Evolutionary conservation across 2,113 vertebrate genomes (phyloP).

Genomic region (Hydrolagus affinis): DNA sequence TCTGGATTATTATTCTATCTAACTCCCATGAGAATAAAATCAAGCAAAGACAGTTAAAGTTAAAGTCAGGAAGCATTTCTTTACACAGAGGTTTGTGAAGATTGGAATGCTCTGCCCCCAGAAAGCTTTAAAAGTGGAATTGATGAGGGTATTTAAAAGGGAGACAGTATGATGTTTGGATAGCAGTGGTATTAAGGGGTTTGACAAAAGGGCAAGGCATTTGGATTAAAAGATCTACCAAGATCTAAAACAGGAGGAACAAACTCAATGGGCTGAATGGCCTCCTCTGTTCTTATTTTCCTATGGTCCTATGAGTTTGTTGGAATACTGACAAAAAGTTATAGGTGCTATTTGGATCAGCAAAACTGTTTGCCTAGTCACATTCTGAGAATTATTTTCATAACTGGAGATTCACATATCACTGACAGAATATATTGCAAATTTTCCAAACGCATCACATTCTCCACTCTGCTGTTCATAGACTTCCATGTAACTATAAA

Average conservation of each 20-base stretch:
- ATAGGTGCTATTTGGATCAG: not conserved
- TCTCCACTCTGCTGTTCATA: not conserved
- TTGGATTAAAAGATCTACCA: too few species aligned
- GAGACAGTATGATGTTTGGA: too few species aligned
- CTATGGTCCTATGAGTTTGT: not conserved
- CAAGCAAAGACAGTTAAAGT: too few species aligned
- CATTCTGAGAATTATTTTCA: slow-evolving; percentile 12
- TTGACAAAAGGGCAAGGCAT: too few species aligned
- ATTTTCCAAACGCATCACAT: not conserved
- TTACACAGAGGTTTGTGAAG: too few species aligned
- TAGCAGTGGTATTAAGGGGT: too few species aligned
- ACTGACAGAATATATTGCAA: not conserved
- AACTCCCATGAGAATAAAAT: not conserved
- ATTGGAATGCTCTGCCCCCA: too few species aligned
- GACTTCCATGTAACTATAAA: not conserved
- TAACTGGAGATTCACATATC: not conserved
- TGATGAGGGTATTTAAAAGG: too few species aligned
- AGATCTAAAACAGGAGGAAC: too few species aligned
- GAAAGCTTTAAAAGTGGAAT: too few species aligned
- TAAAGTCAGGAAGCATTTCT: too few species aligned
- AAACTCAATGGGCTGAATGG: too few species aligned
- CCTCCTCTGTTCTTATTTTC: not conserved
- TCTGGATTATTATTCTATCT: not conserved
- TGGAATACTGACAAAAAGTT: not conserved
- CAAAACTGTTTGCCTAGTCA: not conserved